Evolutionary conservation across 2,888 invertebrate genomes (phyloP), one percentile per base, ranked within the genome.

Genomic region (Dendrolimus houi): DNA sequence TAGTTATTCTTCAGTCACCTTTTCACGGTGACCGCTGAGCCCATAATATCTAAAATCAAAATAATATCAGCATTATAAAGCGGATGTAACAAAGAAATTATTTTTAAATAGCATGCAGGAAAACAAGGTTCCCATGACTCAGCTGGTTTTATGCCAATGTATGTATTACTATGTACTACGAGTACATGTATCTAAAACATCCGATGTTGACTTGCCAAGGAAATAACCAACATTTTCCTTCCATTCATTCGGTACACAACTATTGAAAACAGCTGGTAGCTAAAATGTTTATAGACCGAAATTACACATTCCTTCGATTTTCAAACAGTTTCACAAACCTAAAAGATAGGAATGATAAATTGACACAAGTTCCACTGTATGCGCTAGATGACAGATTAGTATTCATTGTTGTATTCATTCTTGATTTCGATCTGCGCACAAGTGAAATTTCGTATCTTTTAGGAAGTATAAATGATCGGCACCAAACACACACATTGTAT

Each of bases 21-120:
- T 58, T 61, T 60, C 62, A 59, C 64, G 58, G 66, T 59, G 53
- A 64, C 62, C 56, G 55, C 58, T 62, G 57, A 65, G 69, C 69
- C 75, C 83, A 83, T 84, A 75, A 75, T 81, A 79, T 64, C 84
- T 85, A 55, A 54, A 67, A 52, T 53, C 47, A 55, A 58, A n/a
- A 52, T 52, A 42, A 53, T 55, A n/a, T 12, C 47, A 2, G 47
- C 47, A 29, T 29, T 47, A 47, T 47, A 47, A 47, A 47, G 9
- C 47, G 47, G 9, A 47, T 47, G 6, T 10, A 47, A 47, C 47
- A 47, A 47, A 47, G 47, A 47, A 47, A 9, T 10, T 12, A 12
- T 12, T 29, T 47, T 9, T 47, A 47, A 47, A 47, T 47, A 47
- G 47, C 47, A 47, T 47, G 12, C 47, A 47, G 47, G 47, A 47